These are phyloP conservation scores for Melanotus villosus DNA, from an alignment of 2,888 invertebrate species.

Conservation along the genomic window DNA sequence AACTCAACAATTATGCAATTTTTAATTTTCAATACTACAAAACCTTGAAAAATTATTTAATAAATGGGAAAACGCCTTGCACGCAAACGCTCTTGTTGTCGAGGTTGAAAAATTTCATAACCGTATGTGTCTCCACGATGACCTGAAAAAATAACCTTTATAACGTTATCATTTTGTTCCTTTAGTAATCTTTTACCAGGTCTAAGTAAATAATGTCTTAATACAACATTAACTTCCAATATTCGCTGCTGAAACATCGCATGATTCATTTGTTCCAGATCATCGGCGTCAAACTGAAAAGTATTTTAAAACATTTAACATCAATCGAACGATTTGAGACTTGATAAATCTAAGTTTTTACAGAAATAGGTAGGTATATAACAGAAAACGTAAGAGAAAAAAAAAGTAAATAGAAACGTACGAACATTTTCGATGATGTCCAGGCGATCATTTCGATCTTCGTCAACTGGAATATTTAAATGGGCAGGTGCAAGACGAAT, in stretches of 20 bases:
- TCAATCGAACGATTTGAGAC: background rate
- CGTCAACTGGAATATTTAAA: slow-evolving; percentile 47
- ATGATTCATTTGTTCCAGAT: slow-evolving; percentile 36
- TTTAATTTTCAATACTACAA: too few relatives aligned
- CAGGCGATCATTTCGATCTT: slow-evolving; percentile 27
- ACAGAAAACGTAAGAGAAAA: too few relatives aligned
- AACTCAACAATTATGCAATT: too few relatives aligned
- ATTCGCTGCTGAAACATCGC: slow-evolving; percentile 47
- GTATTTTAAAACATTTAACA: background rate
- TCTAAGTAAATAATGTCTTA: slow-evolving; percentile 50
- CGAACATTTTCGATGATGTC: slow-evolving; percentile 46
- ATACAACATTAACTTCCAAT: slow-evolving; percentile 47
- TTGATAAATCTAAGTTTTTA: background rate
- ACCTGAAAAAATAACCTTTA: too few relatives aligned
- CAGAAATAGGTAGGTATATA: background rate
- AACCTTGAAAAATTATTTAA: too few relatives aligned
- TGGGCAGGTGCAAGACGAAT: slow-evolving; percentile 60
- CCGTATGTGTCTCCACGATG: too few relatives aligned
- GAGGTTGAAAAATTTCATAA: too few relatives aligned
- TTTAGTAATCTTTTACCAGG: slow-evolving; percentile 48
- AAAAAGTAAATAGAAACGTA: slow-evolving; percentile 42
- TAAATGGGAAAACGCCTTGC: too few relatives aligned
- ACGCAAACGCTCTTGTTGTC: too few relatives aligned
- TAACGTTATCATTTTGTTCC: too few relatives aligned
- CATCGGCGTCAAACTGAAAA: slow-evolving; percentile 44